Evolutionary conservation across 2,888 invertebrate genomes (phyloP).

Genomic region (Caenorhabditis wallacei): DNA sequence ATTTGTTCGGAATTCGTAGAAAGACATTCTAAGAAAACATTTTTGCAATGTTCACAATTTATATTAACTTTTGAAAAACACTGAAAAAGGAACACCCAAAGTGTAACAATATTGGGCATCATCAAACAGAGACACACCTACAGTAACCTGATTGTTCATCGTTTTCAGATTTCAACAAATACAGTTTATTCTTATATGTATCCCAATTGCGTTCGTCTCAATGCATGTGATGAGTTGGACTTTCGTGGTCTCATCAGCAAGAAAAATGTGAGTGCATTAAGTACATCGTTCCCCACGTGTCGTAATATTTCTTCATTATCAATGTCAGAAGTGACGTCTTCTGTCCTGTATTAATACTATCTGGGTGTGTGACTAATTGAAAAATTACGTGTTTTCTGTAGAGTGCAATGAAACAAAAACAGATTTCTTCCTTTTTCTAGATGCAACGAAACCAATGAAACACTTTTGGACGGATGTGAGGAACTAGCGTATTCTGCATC

Average conservation of each 20-base stretch:
- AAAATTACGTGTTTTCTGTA: conserved; percentile 10
- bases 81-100: neutral
- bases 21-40: no score
- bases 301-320: conserved; percentile 11
- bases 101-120: neutral
- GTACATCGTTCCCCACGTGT: conserved; percentile 8
- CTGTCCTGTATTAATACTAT: conserved; percentile 26
- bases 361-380: conserved; percentile 9
- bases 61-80: no score
- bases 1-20: no score
- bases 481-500: conserved; percentile 61
- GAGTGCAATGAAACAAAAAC: conserved; percentile 25
- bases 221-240: conserved; percentile 83
- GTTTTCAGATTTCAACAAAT: conserved; percentile 65
- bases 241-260: conserved; percentile 77
- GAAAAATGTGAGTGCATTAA: conserved; percentile 52
- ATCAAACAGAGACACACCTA: neutral
- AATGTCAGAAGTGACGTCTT: conserved; percentile 25
- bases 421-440: conserved; percentile 26
- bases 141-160: conserved; percentile 2
- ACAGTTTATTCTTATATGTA: conserved; percentile 81
- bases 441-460: conserved; percentile 46
- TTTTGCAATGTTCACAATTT: no score
- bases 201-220: conserved; percentile 82
- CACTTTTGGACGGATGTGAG: conserved; percentile 21